phyloP scores from a whole-genome alignment of 2,888 invertebrate genomes.

The Caenorhabditis panamensis region DNA sequence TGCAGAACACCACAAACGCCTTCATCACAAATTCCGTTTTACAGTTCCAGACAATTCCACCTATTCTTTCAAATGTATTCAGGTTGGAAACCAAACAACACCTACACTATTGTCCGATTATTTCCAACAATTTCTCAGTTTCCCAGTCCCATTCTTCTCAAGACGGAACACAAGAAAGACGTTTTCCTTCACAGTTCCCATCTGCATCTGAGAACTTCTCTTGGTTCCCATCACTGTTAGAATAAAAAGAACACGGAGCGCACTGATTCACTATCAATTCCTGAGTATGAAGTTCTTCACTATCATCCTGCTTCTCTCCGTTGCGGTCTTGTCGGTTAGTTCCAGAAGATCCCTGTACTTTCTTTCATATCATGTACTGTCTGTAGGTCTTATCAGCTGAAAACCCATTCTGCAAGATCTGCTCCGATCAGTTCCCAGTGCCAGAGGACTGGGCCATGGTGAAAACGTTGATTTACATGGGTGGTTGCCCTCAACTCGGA shows the following conservation, averaged over 20 bases:
- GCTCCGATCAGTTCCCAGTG: background rate
- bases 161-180: background rate
- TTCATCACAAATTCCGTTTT: too few species aligned
- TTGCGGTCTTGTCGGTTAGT: background rate
- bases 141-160: background rate
- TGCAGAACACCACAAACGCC: background rate
- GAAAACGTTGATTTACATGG: background rate
- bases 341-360: background rate
- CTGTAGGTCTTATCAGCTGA: too few species aligned
- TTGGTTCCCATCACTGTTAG: background rate
- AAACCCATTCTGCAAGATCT: conserved; percentile 6
- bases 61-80: too few species aligned
- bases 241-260: background rate
- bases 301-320: background rate
- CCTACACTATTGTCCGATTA: too few species aligned
- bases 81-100: too few species aligned
- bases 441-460: conserved; percentile 18
- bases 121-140: too few species aligned
- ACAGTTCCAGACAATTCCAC: too few species aligned
- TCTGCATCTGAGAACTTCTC: background rate
- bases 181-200: background rate
- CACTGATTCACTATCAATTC: background rate
- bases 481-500: background rate
- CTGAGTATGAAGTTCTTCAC: background rate
- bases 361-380: too few species aligned